A percentile compares a stretch with the other conserved stretches of the same genome.
Conservation (phyloP, 1,140 invertebrate genomes). For the Lysiphlebus fabarum region DNA sequence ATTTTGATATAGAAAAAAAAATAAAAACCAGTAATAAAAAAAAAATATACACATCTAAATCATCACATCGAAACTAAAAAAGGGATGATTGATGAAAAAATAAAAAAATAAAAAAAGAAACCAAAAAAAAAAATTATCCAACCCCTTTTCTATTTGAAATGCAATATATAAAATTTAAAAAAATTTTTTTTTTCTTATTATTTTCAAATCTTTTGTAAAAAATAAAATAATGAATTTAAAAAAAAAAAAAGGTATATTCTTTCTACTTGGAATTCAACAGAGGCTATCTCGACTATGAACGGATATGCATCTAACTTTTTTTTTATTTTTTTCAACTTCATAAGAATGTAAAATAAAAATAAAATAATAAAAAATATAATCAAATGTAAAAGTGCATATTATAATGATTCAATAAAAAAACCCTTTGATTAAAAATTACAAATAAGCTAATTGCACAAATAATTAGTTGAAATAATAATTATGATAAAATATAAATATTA, state of each 20-base stretch:
- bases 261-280: conserved; percentile 8
- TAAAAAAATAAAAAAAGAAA: neutral
- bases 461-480: too few species aligned
- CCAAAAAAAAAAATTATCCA: neutral
- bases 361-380: too few species aligned
- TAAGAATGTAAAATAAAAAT: neutral
- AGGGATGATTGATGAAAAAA: conserved; percentile 7
- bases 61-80: neutral
- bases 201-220: neutral
- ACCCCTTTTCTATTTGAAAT: too few species aligned
- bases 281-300: neutral
- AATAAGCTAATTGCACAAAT: too few species aligned
- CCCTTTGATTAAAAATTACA: too few species aligned
- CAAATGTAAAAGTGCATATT: too few species aligned
- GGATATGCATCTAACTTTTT: neutral
- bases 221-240: neutral
- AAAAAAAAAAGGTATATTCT: neutral
- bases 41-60: neutral
- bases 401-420: too few species aligned
- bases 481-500: too few species aligned
- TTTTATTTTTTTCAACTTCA: neutral
- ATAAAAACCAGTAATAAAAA: neutral
- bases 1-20: too few species aligned
- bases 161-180: neutral
- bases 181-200: neutral